Conservation (phyloP, 2,797 vertebrate species). For the Semotilus atromaculatus region DNA sequence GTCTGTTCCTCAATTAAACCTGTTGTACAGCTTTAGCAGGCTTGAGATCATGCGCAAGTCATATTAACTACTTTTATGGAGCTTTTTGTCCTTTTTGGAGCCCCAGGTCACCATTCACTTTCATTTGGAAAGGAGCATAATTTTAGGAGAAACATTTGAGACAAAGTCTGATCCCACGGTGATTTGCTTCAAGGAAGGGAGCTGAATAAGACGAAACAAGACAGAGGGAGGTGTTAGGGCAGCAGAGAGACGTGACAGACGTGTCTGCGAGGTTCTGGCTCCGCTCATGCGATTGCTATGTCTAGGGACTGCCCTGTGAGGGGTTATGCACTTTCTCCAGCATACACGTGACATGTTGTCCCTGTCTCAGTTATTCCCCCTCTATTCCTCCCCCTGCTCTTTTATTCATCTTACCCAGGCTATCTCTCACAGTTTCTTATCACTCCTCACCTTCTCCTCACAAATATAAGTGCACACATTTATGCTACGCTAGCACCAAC, state of each 20-base stretch:
- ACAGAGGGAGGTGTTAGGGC: constrained; percentile 65
- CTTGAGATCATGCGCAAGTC: not conserved
- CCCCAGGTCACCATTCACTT: not conserved
- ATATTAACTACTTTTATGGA: not conserved
- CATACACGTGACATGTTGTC: constrained; percentile 69
- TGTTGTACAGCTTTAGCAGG: not conserved
- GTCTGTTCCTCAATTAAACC: not conserved
- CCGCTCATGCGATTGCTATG: constrained; percentile 47
- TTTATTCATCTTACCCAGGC: constrained; percentile 41
- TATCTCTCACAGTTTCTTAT: constrained; percentile 14
- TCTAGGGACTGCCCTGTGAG: constrained; percentile 64
- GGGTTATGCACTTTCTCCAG: constrained; percentile 67
- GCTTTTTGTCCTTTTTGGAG: not conserved
- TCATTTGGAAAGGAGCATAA: not conserved
- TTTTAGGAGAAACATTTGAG: not conserved
- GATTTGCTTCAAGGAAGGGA: constrained; percentile 12
- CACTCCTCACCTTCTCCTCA: constrained; percentile 8
- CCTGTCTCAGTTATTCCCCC: constrained; percentile 56
- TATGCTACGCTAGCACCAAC: constrained; percentile 29
- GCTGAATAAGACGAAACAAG: constrained; percentile 32
- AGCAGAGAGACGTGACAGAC: constrained; percentile 60
- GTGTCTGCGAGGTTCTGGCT: constrained; percentile 57
- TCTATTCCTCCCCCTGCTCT: constrained; percentile 59
- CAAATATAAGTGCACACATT: constrained; percentile 31
- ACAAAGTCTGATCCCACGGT: constrained; percentile 10